Evolutionary conservation across 2,797 vertebrate genomes (phyloP).

Genomic region (Pachyuromys duprasi): DNA sequence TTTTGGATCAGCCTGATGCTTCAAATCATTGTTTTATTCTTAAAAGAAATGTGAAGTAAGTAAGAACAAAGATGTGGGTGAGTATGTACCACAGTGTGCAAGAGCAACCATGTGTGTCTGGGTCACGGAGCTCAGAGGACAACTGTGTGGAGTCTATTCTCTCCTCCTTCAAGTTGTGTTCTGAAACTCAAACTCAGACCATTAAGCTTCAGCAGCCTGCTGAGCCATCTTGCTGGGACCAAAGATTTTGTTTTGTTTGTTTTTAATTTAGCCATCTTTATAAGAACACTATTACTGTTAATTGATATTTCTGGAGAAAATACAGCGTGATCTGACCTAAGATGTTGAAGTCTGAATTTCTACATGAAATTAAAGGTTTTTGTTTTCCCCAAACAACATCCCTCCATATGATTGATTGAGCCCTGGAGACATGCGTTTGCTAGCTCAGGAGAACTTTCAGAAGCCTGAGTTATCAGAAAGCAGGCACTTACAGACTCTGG

Average conservation of each 20-base stretch:
- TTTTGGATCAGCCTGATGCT: not conserved
- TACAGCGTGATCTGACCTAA: not conserved
- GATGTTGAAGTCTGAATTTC: constrained; percentile 36
- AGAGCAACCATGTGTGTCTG: too few species aligned
- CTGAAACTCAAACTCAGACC: not conserved
- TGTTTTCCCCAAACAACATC: constrained; percentile 7
- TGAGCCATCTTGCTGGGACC: not conserved
- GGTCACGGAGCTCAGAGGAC: not conserved
- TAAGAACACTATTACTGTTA: not conserved
- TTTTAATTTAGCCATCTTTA: not conserved
- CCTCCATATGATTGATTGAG: not conserved
- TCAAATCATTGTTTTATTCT: constrained; percentile 12
- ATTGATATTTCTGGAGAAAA: constrained; percentile 33
- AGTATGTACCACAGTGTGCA: not conserved
- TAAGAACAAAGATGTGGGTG: not conserved
- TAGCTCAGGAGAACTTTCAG: not conserved
- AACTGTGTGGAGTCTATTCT: not conserved
- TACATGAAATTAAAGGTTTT: constrained; percentile 7
- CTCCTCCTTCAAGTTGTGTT: not conserved
- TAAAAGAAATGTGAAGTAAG: not conserved
- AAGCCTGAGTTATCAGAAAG: not conserved
- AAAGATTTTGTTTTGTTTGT: not conserved
- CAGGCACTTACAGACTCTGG: not conserved
- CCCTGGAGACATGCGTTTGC: not conserved
- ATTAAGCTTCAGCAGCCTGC: not conserved